A percentile compares a stretch with the other conserved stretches of the same genome.
phyloP scores from a whole-genome alignment of 2,113 vertebrate species.

The Panthera leo region DNA sequence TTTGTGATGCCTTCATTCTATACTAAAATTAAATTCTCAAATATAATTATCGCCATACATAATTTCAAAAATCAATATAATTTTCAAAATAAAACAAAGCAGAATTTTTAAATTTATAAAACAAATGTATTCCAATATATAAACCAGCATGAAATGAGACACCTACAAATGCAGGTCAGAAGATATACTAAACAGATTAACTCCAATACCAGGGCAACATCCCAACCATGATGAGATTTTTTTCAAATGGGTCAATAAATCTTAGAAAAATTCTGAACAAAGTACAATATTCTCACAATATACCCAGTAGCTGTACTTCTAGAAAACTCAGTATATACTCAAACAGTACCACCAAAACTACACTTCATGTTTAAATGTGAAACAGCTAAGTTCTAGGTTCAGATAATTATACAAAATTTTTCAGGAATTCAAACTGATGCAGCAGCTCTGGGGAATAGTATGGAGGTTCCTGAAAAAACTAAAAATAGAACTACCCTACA shows the following conservation, averaged over 20 bases:
- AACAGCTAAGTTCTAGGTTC: neutral
- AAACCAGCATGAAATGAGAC: neutral
- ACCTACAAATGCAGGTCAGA: neutral
- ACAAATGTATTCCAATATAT: neutral
- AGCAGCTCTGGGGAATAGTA: too few species aligned
- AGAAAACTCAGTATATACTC: neutral
- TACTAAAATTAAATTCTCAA: neutral
- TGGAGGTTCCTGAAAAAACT: too few species aligned
- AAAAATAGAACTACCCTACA: too few species aligned
- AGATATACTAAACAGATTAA: neutral
- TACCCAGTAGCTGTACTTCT: neutral
- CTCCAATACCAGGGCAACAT: neutral
- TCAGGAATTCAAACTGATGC: too few species aligned
- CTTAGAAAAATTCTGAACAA: neutral
- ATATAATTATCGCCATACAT: neutral
- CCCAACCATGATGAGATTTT: neutral
- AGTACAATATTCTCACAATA: neutral
- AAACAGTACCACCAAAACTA: neutral
- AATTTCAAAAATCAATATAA: neutral
- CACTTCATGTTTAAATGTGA: neutral
- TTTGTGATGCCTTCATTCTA: neutral
- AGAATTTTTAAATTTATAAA: neutral
- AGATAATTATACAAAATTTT: neutral
- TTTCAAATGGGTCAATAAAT: conserved; percentile 10
- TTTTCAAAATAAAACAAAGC: neutral